These are phyloP conservation scores for Zosterops japonicus DNA, from an alignment of 2,113 vertebrate genomes.

Conservation along the genomic window DNA sequence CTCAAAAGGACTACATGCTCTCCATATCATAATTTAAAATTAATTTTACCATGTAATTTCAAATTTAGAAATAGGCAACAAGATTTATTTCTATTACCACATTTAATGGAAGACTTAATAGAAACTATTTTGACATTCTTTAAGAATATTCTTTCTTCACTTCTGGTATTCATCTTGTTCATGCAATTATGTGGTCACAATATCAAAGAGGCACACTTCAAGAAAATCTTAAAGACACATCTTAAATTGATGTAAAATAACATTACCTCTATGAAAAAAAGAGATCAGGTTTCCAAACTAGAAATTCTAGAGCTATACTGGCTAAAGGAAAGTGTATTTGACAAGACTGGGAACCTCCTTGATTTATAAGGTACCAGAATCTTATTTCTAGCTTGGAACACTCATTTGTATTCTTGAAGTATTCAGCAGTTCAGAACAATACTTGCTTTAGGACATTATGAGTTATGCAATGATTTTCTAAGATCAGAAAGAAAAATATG, in stretches of 20 bases:
- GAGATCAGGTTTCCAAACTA: neutral
- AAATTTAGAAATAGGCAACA: neutral
- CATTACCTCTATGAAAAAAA: neutral
- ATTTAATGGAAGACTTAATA: neutral
- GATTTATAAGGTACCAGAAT: neutral
- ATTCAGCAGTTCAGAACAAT: conserved; percentile 3
- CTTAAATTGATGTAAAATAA: neutral
- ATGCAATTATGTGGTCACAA: neutral
- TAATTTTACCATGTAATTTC: neutral
- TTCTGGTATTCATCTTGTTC: neutral
- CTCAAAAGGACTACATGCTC: neutral
- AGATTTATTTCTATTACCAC: neutral
- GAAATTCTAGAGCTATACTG: neutral
- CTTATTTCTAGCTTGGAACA: conserved; percentile 6
- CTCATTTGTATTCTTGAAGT: neutral
- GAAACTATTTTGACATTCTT: neutral
- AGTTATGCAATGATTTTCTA: conserved; percentile 7
- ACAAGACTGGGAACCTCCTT: neutral
- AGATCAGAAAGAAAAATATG: neutral
- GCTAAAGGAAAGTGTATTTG: neutral
- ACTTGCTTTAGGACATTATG: conserved; percentile 16
- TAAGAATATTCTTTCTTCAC: neutral
- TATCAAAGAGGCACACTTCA: neutral
- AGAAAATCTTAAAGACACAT: neutral
- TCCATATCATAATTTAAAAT: neutral